Conservation (phyloP, 2,888 invertebrate genomes). For the Morinoia aosen region DNA sequence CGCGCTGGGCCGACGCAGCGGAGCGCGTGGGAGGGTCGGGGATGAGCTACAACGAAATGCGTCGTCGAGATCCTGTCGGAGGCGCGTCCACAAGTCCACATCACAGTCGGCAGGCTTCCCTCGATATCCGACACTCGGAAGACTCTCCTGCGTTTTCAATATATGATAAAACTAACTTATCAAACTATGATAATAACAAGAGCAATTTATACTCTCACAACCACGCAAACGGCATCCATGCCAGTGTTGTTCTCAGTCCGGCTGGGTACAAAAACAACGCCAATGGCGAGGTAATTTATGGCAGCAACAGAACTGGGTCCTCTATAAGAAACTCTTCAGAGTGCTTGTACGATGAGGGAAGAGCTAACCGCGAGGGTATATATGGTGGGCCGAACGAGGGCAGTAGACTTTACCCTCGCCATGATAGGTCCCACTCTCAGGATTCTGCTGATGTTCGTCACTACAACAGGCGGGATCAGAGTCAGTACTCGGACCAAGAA, state of each 20-base stretch:
- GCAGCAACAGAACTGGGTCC: not conserved
- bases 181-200: not conserved
- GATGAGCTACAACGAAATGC: slow-evolving; percentile 58
- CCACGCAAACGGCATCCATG: not conserved
- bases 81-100: slow-evolving; percentile 64
- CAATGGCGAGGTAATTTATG: not conserved
- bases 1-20: slow-evolving; percentile 66
- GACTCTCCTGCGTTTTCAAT: slow-evolving; percentile 40
- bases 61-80: slow-evolving; percentile 64
- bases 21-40: slow-evolving; percentile 57
- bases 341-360: not conserved
- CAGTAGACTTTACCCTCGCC: not conserved
- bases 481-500: not conserved
- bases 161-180: not conserved
- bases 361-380: not conserved
- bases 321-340: not conserved
- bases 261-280: not conserved
- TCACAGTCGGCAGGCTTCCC: slow-evolving; percentile 64
- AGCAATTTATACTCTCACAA: not conserved
- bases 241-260: not conserved
- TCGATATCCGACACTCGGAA: slow-evolving; percentile 53
- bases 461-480: not conserved
- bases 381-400: not conserved
- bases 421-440: not conserved
- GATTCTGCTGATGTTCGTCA: not conserved